Conservation (phyloP, 1,140 invertebrate genomes). For the Microplitis demolitor region DNA sequence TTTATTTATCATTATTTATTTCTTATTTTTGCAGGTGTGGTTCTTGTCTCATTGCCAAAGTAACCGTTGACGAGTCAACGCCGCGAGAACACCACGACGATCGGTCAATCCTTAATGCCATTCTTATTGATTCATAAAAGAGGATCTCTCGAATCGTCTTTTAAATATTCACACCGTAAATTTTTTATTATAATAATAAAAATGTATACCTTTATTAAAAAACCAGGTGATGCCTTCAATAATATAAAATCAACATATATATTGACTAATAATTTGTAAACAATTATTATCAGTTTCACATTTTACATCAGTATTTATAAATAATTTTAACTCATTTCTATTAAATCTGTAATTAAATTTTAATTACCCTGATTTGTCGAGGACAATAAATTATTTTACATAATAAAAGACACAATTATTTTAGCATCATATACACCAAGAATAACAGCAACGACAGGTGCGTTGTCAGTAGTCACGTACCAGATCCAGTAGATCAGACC, state of each 20-base stretch:
- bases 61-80: not conserved
- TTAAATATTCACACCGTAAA: too few relatives aligned
- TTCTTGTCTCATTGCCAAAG: constrained; percentile 20
- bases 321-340: too few relatives aligned
- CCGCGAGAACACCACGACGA: not conserved
- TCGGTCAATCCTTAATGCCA: constrained; percentile 24
- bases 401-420: not conserved
- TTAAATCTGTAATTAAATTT: too few relatives aligned
- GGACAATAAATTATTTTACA: constrained; percentile 21
- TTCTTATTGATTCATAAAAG: not conserved
- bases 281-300: too few relatives aligned
- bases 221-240: too few relatives aligned
- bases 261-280: too few relatives aligned
- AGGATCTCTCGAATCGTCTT: too few relatives aligned
- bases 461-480: constrained; percentile 25
- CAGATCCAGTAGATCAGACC: constrained; percentile 23
- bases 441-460: constrained; percentile 21
- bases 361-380: not conserved
- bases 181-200: too few relatives aligned
- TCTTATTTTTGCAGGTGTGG: not conserved
- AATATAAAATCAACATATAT: too few relatives aligned
- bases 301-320: too few relatives aligned
- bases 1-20: constrained; percentile 8
- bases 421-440: not conserved
- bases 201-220: too few relatives aligned